Conservation (phyloP, 2,113 vertebrate genomes). For the Cynocephalus volans region DNA sequence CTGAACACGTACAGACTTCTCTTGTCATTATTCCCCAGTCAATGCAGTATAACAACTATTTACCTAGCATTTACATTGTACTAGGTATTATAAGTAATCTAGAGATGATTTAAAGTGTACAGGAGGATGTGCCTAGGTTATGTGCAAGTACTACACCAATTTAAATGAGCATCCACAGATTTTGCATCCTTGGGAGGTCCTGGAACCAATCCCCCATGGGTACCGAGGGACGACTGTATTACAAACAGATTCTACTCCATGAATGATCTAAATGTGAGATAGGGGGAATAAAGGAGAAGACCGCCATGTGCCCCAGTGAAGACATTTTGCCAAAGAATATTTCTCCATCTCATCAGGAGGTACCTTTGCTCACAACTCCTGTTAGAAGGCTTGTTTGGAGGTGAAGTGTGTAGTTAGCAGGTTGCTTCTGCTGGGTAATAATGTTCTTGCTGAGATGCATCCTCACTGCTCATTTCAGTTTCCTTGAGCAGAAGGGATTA, state of each 20-base stretch:
- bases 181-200: too few species aligned
- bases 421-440: background rate
- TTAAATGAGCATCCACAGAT: too few species aligned
- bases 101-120: too few species aligned
- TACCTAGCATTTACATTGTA: too few species aligned
- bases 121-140: too few species aligned
- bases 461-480: constrained; percentile 37
- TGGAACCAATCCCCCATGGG: too few species aligned
- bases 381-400: constrained; percentile 2
- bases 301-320: background rate
- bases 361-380: background rate
- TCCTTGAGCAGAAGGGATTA: constrained; percentile 38
- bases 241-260: background rate
- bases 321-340: background rate
- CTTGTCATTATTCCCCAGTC: too few species aligned
- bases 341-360: background rate
- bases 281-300: background rate
- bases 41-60: too few species aligned
- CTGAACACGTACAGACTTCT: too few species aligned
- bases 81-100: too few species aligned
- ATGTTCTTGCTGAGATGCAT: background rate
- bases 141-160: too few species aligned
- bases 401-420: constrained; percentile 35
- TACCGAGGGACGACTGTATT: background rate
- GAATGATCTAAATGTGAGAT: background rate